Percentiles rank a stretch among this genome's conserved stretches.
These are phyloP conservation scores for Octonoba sinensis DNA, from an alignment of 2,888 invertebrate species.

Conservation along the genomic window DNA sequence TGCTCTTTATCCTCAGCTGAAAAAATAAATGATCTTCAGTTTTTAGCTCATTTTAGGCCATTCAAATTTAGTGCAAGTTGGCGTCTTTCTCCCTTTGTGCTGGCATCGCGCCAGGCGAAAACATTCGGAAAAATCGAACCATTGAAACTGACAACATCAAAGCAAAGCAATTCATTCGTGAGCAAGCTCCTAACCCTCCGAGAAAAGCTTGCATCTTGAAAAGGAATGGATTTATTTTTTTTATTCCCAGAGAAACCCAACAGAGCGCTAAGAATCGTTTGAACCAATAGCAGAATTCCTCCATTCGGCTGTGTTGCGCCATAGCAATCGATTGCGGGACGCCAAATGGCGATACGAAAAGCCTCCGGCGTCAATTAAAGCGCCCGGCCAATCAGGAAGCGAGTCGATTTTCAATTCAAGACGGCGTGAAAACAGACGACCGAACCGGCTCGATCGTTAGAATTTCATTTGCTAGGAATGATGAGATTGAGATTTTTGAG, in stretches of 20 bases:
- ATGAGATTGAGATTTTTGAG: conserved; percentile 3
- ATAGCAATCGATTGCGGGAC: conserved; percentile 58
- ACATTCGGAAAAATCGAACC: conserved; percentile 14
- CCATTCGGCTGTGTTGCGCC: conserved; percentile 24
- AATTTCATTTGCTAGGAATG: conserved; percentile 39
- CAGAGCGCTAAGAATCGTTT: conserved; percentile 24
- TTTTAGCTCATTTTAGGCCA: no score
- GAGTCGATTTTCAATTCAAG: conserved; percentile 63
- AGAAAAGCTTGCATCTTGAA: conserved; percentile 24
- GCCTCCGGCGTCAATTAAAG: conserved; percentile 62
- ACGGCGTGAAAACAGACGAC: conserved; percentile 44
- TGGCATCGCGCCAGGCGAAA: conserved; percentile 18
- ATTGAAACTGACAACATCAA: conserved; percentile 49
- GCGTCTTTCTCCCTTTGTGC: background rate
- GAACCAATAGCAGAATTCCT: conserved; percentile 50
- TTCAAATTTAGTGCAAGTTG: no score
- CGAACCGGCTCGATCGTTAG: conserved; percentile 39
- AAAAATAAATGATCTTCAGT: no score
- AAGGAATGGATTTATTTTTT: conserved; percentile 12
- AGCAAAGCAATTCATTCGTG: conserved; percentile 49
- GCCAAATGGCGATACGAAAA: conserved; percentile 61
- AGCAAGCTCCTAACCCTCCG: conserved; percentile 20
- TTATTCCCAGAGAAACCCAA: conserved; percentile 20
- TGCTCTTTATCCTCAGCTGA: no score
- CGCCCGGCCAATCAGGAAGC: conserved; percentile 59